Evolutionary conservation across 2,113 vertebrate species (phyloP).

Genomic region (Phalacrocorax carbo): DNA sequence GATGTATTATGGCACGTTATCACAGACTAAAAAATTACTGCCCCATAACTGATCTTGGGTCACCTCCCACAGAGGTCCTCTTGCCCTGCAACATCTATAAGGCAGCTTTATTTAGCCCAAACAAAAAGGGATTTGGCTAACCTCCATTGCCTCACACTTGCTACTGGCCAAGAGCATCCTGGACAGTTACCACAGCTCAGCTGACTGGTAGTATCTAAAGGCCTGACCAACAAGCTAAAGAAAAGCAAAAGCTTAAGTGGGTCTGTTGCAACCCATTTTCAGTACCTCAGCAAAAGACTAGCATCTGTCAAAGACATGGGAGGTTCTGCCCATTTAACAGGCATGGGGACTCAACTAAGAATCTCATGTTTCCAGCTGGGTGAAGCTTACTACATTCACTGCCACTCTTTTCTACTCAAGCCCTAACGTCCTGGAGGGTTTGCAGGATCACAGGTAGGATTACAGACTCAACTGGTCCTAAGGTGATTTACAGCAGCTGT

Average conservation of each 20-base stretch:
- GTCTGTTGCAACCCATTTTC: background rate
- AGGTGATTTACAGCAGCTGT: background rate
- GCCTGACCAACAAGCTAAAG: background rate
- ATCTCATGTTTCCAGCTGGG: background rate
- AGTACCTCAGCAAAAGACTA: background rate
- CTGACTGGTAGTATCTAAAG: background rate
- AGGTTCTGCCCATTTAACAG: background rate
- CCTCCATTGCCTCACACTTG: background rate
- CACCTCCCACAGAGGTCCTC: background rate
- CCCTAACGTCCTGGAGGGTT: background rate
- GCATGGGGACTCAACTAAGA: background rate
- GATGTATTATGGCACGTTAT: background rate
- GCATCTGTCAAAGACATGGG: background rate
- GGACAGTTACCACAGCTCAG: background rate
- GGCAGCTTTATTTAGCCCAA: background rate
- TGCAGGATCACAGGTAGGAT: background rate
- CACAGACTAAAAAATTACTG: background rate
- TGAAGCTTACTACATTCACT: background rate
- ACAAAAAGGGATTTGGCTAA: background rate
- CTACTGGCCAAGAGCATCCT: background rate
- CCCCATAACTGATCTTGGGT: accelerated
- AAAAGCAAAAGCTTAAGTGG: background rate
- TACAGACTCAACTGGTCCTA: background rate
- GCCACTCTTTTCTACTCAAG: background rate
- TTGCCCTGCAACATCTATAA: background rate